A percentile compares a stretch with the other conserved stretches of the same genome.
Conservation (phyloP, 2,113 vertebrate species). For the Brachypteracias leptosomus region DNA sequence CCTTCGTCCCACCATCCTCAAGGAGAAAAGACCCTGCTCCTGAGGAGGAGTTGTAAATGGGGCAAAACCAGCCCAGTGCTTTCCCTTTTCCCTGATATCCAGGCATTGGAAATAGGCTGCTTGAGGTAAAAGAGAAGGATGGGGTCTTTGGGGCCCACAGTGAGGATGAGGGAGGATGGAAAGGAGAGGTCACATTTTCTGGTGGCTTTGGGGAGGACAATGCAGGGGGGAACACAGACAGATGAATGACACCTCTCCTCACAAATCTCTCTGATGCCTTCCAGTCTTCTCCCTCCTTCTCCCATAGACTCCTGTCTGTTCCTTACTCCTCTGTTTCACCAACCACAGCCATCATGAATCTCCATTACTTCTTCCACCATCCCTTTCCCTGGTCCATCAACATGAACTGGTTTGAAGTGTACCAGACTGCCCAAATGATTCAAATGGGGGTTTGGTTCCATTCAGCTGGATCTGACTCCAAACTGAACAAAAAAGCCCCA, state of each 20-base stretch:
- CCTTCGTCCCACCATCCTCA: fast-evolving
- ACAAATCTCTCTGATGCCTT: background rate
- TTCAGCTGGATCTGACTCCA: background rate
- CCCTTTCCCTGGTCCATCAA: background rate
- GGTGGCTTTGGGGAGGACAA: background rate
- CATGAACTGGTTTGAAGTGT: background rate
- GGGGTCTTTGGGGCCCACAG: background rate
- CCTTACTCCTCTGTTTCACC: background rate
- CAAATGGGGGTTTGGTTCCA: background rate
- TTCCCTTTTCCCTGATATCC: background rate
- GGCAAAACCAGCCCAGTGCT: background rate
- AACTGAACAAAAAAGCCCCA: background rate
- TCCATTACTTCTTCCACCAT: background rate
- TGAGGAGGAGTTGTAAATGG: fast-evolving
- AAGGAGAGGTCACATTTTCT: background rate
- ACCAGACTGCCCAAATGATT: background rate
- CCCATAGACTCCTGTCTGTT: background rate
- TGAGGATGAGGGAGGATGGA: background rate
- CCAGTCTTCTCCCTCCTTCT: background rate
- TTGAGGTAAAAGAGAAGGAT: background rate
- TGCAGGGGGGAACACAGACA: background rate
- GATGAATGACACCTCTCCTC: background rate
- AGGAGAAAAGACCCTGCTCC: background rate
- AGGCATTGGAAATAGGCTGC: background rate
- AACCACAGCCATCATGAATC: background rate